These are phyloP conservation scores for Chiridota heheva DNA, from an alignment of 35 echinoderm and acorn worm genomes.

Conservation along the genomic window DNA sequence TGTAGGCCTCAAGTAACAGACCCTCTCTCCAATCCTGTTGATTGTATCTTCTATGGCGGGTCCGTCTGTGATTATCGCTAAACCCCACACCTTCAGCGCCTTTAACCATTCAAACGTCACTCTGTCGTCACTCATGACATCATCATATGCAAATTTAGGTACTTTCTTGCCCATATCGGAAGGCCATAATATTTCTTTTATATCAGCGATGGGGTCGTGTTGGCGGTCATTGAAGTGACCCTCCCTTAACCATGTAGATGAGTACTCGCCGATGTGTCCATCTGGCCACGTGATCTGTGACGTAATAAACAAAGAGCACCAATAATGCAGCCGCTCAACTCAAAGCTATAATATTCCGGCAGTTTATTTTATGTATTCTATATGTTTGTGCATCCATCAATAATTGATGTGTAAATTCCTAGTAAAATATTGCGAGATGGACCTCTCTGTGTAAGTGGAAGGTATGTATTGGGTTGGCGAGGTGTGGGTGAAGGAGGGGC, in stretches of 20 bases:
- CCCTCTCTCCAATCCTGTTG: conserved; percentile 11
- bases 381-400: no score
- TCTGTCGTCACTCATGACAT: conserved; percentile 21
- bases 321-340: no score
- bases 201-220: not conserved
- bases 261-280: not conserved
- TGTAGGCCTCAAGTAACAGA: conserved; percentile 3
- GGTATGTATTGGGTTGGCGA: no score
- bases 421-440: no score
- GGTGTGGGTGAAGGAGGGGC: no score
- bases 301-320: no score
- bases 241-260: conserved; percentile 10
- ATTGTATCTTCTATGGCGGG: not conserved
- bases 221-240: conserved; percentile 17
- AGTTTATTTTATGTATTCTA: no score
- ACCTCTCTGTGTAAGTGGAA: no score
- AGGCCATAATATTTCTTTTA: conserved; percentile 9
- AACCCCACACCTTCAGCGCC: not conserved
- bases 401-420: no score
- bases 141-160: conserved; percentile 15
- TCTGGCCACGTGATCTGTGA: conserved; percentile 30
- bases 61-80: not conserved
- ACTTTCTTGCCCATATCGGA: conserved; percentile 34
- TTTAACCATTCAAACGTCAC: not conserved
- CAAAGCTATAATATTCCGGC: no score